These are phyloP conservation scores for Zoanthus sociatus DNA, from an alignment of 92 coral and sea anemone genomes.

Conservation along the genomic window DNA sequence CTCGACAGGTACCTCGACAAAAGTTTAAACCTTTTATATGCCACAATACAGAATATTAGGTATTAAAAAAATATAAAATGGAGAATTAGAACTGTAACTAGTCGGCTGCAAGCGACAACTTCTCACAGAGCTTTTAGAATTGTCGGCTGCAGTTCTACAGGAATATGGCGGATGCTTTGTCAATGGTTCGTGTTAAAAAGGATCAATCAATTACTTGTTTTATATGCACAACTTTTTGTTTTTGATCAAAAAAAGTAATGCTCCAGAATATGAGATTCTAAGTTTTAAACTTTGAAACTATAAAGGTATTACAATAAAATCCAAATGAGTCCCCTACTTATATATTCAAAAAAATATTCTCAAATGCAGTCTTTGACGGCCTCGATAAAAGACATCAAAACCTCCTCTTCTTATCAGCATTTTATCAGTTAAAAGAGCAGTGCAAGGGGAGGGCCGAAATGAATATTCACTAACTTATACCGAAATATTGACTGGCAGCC, in stretches of 20 bases:
- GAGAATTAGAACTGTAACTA: too few species aligned
- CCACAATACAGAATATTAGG: too few species aligned
- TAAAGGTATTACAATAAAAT: background rate
- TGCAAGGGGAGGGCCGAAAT: background rate
- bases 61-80: too few species aligned
- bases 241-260: background rate
- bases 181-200: background rate
- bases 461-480: conserved; percentile 1
- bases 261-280: too few species aligned
- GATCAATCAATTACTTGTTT: too few species aligned
- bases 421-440: conserved; percentile 12
- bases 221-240: background rate
- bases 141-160: background rate
- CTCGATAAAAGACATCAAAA: background rate
- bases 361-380: background rate
- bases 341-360: background rate
- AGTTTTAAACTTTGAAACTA: too few species aligned
- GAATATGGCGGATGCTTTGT: background rate
- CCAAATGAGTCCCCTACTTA: background rate
- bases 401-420: background rate
- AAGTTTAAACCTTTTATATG: background rate
- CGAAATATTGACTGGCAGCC: background rate
- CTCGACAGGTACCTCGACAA: background rate
- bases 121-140: too few species aligned
- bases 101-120: too few species aligned